These are phyloP conservation scores for Ganaspis sp. DNA, from an alignment of 1,140 invertebrate genomes.

Conservation along the genomic window DNA sequence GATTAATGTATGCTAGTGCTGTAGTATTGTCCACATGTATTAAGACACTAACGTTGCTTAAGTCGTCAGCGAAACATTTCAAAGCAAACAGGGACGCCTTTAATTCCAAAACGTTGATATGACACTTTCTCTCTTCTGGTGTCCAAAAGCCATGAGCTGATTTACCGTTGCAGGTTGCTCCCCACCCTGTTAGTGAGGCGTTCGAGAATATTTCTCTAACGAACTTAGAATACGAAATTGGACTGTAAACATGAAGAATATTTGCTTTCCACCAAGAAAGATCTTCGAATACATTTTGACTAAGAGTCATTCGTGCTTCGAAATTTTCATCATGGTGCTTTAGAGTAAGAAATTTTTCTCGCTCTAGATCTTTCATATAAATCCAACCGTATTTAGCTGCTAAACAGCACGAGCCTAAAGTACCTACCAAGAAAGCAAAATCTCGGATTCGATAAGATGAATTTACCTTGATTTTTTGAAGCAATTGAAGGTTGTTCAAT, in stretches of 20 bases:
- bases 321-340: background rate
- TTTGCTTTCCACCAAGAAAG: conserved; percentile 31
- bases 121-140: background rate
- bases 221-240: background rate
- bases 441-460: too few species aligned
- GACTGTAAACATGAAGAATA: background rate
- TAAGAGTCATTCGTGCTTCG: background rate
- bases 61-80: background rate
- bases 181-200: background rate
- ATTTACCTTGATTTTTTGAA: too few species aligned
- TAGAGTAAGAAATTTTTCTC: too few species aligned
- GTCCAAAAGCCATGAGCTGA: background rate
- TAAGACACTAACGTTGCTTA: background rate
- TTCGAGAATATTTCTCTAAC: too few species aligned
- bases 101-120: background rate
- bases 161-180: background rate
- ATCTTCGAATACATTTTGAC: conserved; percentile 14
- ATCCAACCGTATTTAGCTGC: too few species aligned
- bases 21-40: background rate
- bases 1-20: conserved; percentile 36
- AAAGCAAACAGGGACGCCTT: background rate
- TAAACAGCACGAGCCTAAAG: too few species aligned
- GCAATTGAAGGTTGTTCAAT: too few species aligned
- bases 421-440: too few species aligned
- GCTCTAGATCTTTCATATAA: too few species aligned